Conservation (phyloP, 2,797 vertebrate genomes). For the Phalloptychus januarius region DNA sequence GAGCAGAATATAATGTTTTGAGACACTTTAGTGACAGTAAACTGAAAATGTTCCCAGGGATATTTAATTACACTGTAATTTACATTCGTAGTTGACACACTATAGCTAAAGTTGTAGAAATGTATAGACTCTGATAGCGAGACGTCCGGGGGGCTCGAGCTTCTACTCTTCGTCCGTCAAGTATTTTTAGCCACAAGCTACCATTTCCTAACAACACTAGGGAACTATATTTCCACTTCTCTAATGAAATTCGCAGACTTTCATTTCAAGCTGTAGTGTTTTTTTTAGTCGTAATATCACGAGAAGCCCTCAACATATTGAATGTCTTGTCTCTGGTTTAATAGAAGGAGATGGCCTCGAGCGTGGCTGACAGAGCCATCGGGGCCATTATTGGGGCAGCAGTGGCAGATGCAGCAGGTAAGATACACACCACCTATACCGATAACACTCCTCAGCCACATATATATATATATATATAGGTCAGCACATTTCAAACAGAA, state of each 20-base stretch:
- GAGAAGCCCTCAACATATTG: not conserved
- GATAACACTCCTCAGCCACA: not conserved
- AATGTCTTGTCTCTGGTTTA: slow-evolving; percentile 9
- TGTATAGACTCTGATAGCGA: no score
- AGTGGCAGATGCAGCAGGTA: slow-evolving; percentile 80
- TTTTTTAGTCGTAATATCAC: not conserved
- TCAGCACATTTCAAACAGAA: not conserved
- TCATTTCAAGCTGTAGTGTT: not conserved
- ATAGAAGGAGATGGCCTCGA: slow-evolving; percentile 62
- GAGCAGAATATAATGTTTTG: not conserved
- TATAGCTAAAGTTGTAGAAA: no score
- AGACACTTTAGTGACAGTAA: not conserved
- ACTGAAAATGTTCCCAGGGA: not conserved
- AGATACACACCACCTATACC: slow-evolving; percentile 40
- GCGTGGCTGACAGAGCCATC: slow-evolving; percentile 66
- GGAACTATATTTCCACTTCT: not conserved
- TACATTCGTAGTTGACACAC: no score
- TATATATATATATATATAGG: not conserved
- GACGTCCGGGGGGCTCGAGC: no score
- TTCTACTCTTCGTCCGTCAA: slow-evolving; percentile 9
- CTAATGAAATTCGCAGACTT: slow-evolving; percentile 5
- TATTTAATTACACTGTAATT: not conserved
- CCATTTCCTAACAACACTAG: not conserved
- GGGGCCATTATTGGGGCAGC: slow-evolving; percentile 78
- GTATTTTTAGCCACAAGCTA: slow-evolving; percentile 1